Base-by-base conservation (phyloP, 2,888 invertebrate species). In the Cheilosia impressa region DNA sequence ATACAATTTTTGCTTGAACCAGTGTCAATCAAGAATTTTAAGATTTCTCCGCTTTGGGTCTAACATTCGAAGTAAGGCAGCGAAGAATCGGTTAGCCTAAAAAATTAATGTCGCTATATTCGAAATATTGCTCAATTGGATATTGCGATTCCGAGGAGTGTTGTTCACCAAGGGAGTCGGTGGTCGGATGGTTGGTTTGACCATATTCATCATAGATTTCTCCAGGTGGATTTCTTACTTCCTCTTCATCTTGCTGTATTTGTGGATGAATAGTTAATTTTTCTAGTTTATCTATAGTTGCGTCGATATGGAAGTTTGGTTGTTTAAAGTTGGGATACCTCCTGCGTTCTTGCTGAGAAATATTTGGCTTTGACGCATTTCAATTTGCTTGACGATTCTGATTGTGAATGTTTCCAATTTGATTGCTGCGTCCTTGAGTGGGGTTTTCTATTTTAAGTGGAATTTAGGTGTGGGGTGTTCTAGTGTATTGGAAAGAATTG, bases 71-170 rank as follows among this genome's bases (percentile, higher is more conserved):
- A 45, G 31, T 15, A 58, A 38, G 53, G 57, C 57, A 57, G 38
- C 57, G 57, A 43, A 60, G 43, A 43, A 22, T 62, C 27, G 13
- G 22, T 24, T 62, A 62, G 5, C 24, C 71, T 55, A 78, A 65
- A 71, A 69, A 71, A 65, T 65, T 2, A 27, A 47, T 71, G 22
- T 68, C 69, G 13, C n/a, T 45, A 17, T 13, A 75, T 47, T 50
- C 50, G 4, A 47, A 19, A 1, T 9, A 19, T 1, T 19, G 50
- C 50, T 50, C 50, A 19, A 50, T 22, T 50, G 19, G 19, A 19
- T 50, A 19, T 50, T 19, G 50, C 0, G 10, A 22, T 50, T 50
- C 22, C 22, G 50, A 50, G 1, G 13, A 10, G 22, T 50, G 19
- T 50, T 6, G 6, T 17, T 45, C 45, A 45, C 4, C 2, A 45